Base-by-base conservation (phyloP, 2,797 vertebrate genomes). In the Tragelaphus oryx region DNA sequence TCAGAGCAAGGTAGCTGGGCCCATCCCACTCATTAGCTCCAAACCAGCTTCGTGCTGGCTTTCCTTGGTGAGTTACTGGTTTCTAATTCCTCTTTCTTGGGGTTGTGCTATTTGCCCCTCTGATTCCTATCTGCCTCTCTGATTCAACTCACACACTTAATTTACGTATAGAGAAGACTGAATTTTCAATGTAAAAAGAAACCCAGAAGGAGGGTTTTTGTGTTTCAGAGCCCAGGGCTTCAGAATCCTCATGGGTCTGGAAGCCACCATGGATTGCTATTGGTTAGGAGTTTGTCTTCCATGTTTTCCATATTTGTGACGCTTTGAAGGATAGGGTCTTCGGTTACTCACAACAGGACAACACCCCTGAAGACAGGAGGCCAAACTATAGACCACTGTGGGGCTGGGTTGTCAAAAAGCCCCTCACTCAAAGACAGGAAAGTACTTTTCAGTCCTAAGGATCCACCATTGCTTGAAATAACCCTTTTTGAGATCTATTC, bases 1-100 rank as follows among this genome's bases (percentile, higher is more conserved):
- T 97, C 94, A 90, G 89, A 97, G 89, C 95, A 13, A 30, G 48
- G 60, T 4, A 48, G 20, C 68, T 84, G 44, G 62, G 86, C 37
- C 78, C 44, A 8, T 65, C 82, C 90, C 79, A 22, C 91, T 85
- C 87, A 13, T 95, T 95, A 95, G 79, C 92, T 41, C 16, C 0
- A 52, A 90, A 81, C n/a, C 78, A 26, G 74, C 88, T 68, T 52
- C 37, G 11, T 44, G 5, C 59, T 50, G 62, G 59, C 50, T 62
- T 92, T n/a, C 41, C 79, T 84, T 59, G 9, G 80, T 57, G 28
- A 17, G n/a, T 30, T 46, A 55, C n/a, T 57, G 30, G 48, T 83
- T 97, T 68, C 76, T 79, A 13, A 59, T 89, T 92, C 59, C 48
- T 24, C 46, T 54, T 79, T 71, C 76, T 76, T 91, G n/a, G 1